phyloP scores from a whole-genome alignment of 2,113 vertebrate species.

The Phycodurus eques region DNA sequence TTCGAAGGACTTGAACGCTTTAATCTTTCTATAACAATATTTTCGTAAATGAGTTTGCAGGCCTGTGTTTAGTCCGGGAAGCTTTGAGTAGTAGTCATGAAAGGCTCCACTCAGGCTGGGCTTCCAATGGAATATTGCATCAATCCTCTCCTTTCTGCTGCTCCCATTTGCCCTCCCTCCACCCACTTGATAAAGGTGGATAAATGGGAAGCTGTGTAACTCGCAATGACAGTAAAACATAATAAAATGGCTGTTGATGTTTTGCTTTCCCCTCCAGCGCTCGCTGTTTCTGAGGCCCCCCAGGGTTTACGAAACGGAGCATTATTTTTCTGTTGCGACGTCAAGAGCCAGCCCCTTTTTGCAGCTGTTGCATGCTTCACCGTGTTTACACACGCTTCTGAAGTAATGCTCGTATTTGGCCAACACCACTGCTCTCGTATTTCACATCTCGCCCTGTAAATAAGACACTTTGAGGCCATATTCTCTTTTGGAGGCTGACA shows the following conservation, averaged over 20 bases:
- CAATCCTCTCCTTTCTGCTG: conserved; percentile 41
- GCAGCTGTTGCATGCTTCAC: conserved; percentile 85
- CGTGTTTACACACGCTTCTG: conserved; percentile 61
- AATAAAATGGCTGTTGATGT: conserved; percentile 59
- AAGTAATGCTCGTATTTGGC: conserved; percentile 38
- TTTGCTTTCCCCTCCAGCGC: conserved; percentile 22
- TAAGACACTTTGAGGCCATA: neutral
- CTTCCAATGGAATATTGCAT: conserved; percentile 57
- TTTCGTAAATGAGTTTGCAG: conserved; percentile 67
- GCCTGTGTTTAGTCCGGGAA: conserved; percentile 64
- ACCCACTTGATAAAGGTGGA: conserved; percentile 51
- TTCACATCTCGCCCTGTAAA: conserved; percentile 31
- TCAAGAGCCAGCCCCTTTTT: conserved; percentile 74
- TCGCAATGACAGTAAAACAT: conserved; percentile 47
- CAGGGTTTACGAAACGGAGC: conserved; percentile 77
- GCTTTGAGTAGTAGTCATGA: conserved; percentile 70
- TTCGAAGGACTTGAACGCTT: conserved; percentile 67
- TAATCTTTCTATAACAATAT: conserved; percentile 76
- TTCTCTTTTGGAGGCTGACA: neutral
- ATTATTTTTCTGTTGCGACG: conserved; percentile 72
- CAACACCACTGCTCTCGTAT: conserved; percentile 33
- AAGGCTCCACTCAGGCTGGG: conserved; percentile 56
- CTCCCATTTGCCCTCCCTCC: conserved; percentile 32
- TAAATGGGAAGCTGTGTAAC: conserved; percentile 43
- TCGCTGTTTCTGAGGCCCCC: conserved; percentile 53